Base-by-base conservation (phyloP, 2,797 vertebrate genomes). In the Knipowitschia caucasica region DNA sequence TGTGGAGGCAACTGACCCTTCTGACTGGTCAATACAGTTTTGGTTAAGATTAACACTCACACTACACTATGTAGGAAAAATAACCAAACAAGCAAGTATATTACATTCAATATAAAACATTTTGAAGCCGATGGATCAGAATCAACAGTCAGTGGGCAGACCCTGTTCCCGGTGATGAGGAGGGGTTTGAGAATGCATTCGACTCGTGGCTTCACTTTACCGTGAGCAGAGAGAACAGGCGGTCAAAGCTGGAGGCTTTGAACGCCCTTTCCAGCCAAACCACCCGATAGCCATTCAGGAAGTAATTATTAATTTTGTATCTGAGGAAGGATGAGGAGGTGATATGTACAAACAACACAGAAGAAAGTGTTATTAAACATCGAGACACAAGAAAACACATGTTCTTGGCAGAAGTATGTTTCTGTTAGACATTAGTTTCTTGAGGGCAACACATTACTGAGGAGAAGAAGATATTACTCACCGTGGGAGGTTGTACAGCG, bases 261-360 rank as follows among this genome's bases (percentile, higher is more conserved):
- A 95, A 94, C 78, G 95, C 93, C 90, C 92, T 97, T 94, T 98
- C 95, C 94, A 99, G 93, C 96, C 96, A 99, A 91, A 98, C 92
- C 91, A 91, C 95, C 93, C 95, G 96, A 92, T 98, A 99, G 93
- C 94, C 95, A 91, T 90, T 98, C 94, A 98, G 93, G 95, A 98
- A 98, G 96, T 95, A 98, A 99, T 97, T 97, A 92, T 93, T 98
- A 97, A 94, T 99, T 99, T 95, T 98, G 94, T 98, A 95, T 96
- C 96, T 99, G 92, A 93, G 92, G 92, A 91, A 79, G 91, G 92
- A 64, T 67, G 94, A 92, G 90, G 93, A 85, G 88, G 85, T 92
- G 88, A 93, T 94, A 93, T 92, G 93, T 83, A 80, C 76, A 87
- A 81, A 88, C 83, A 86, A 90, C 83, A 91, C 81, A 91, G 78